These are phyloP conservation scores for Garra rufa DNA, from an alignment of 2,113 vertebrate genomes.

Conservation along the genomic window DNA sequence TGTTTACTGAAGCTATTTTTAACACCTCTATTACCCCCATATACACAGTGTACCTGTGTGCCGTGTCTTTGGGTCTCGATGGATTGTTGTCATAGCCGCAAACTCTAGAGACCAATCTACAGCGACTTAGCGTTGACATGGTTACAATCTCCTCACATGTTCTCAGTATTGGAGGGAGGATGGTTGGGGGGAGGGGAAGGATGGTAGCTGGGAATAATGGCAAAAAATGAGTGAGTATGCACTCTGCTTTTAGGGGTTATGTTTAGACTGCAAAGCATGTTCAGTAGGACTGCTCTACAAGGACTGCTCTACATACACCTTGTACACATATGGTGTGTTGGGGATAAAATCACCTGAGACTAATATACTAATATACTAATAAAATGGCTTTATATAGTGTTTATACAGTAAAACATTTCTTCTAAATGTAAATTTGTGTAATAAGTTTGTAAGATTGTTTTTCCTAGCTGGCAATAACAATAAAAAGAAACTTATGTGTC, in stretches of 20 bases:
- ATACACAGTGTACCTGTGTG: not conserved
- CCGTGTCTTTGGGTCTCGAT: conserved; percentile 51
- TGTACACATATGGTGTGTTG: not conserved
- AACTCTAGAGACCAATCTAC: conserved; percentile 71
- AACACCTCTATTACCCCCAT: not conserved
- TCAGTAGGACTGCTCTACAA: not conserved
- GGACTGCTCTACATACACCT: not conserved
- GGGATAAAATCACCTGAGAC: not conserved
- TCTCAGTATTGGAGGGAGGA: conserved; percentile 56
- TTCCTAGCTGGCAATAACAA: not conserved
- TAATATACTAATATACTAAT: no score
- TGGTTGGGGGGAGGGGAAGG: conserved; percentile 36
- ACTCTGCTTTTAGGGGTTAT: conserved; percentile 41
- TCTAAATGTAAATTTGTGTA: not conserved
- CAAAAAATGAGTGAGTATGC: conserved; percentile 2
- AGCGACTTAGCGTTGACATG: conserved; percentile 67
- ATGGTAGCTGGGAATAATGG: conserved; percentile 68
- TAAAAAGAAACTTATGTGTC: not conserved
- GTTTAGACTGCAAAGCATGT: not conserved
- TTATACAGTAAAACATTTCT: not conserved
- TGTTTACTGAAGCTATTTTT: conserved; percentile 34
- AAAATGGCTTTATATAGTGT: not conserved
- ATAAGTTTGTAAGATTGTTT: not conserved
- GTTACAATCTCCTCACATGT: conserved; percentile 64
- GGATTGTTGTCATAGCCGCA: conserved; percentile 58